A percentile compares a stretch with the other conserved stretches of the same genome.
These are phyloP conservation scores for Anoncus sp. DNA, from an alignment of 2,888 invertebrate species.

Conservation along the genomic window DNA sequence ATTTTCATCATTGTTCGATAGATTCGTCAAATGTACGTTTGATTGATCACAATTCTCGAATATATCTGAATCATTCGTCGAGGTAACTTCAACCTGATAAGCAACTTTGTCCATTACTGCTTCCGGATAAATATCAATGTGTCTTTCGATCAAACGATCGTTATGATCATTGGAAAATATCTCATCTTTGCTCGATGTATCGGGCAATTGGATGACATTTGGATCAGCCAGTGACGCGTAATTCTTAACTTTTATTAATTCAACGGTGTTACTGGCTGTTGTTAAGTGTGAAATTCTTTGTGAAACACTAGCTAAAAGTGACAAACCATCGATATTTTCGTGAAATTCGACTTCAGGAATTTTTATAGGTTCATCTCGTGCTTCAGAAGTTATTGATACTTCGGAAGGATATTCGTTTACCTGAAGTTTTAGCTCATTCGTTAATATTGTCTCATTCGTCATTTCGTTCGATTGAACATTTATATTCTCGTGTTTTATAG, in stretches of 20 bases:
- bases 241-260: constrained; percentile 78
- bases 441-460: constrained; percentile 39
- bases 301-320: constrained; percentile 79
- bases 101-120: constrained; percentile 75
- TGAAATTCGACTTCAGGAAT: constrained; percentile 69
- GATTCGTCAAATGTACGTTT: constrained; percentile 41
- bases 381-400: constrained; percentile 10
- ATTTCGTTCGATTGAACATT: constrained; percentile 36
- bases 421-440: constrained; percentile 16
- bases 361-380: constrained; percentile 39
- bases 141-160: constrained; percentile 68
- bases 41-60: constrained; percentile 60
- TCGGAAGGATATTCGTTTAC: constrained; percentile 29
- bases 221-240: constrained; percentile 68
- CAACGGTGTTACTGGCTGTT: constrained; percentile 53
- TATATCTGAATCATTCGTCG: constrained; percentile 66
- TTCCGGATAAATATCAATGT: constrained; percentile 76
- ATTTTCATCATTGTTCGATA: constrained; percentile 17
- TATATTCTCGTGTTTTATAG: constrained; percentile 45
- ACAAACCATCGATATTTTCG: constrained; percentile 79
- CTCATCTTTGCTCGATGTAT: constrained; percentile 55
- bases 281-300: constrained; percentile 74
- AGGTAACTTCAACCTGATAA: constrained; percentile 75
- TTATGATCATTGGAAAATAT: constrained; percentile 56
- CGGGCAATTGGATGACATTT: constrained; percentile 46